Evolutionary conservation across 2,113 vertebrate genomes (phyloP).

Genomic region (Raja brachyura): DNA sequence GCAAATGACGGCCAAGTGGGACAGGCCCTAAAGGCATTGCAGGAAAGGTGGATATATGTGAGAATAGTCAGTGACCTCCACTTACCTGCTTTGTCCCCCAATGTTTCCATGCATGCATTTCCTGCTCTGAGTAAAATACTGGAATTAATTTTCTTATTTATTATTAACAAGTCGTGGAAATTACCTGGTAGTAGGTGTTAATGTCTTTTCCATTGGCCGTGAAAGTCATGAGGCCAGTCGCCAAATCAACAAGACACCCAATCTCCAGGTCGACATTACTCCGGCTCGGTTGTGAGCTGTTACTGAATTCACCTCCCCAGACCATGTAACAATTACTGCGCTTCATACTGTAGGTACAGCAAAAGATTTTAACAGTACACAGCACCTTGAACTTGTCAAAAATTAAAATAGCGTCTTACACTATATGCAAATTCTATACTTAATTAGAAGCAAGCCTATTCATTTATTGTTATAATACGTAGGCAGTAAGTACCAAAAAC

Average conservation of each 20-base stretch:
- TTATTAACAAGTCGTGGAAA: background rate
- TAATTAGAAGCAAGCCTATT: background rate
- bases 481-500: background rate
- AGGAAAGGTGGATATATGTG: no score
- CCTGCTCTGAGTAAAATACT: background rate
- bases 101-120: background rate
- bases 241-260: conserved; percentile 84
- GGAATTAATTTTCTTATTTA: background rate
- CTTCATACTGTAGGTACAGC: conserved; percentile 65
- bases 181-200: conserved; percentile 90
- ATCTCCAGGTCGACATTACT: conserved; percentile 82
- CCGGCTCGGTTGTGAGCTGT: conserved; percentile 73
- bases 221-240: conserved; percentile 89
- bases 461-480: background rate
- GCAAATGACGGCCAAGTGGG: no score
- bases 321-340: conserved; percentile 95
- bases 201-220: conserved; percentile 87
- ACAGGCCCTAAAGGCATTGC: no score
- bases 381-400: background rate
- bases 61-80: no score
- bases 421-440: background rate
- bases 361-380: background rate
- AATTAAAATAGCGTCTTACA: background rate
- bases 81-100: no score
- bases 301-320: conserved; percentile 82